Base-by-base conservation (phyloP, 2,888 invertebrate genomes). In the Tholera decimalis region DNA sequence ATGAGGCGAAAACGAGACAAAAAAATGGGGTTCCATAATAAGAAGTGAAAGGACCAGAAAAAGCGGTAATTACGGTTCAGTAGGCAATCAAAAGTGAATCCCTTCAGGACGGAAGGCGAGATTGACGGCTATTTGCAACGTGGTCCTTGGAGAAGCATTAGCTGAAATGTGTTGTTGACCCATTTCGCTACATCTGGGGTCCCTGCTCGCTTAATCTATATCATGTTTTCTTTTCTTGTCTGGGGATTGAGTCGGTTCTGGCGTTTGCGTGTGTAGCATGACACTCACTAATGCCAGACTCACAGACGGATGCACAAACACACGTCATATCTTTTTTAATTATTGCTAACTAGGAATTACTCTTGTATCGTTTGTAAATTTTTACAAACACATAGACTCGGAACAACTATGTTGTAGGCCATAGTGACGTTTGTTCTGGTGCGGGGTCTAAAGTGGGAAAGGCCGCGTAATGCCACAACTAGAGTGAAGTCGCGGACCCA, bases 71-170 rank as follows among this genome's bases (percentile, higher is more conserved):
- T 90, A 90, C 85, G 87, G 86, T 83, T 80, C 83, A 82, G 83
- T 83, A 83, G 82, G 82, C 86, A 87, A 86, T 88, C 87, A 86
- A 83, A 83, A 86, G 87, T 85, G 87, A 89, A 89, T 87, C 89
- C 88, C 86, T 87, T 83, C 53, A 76, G 81, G 68, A 69, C 56
- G 81, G 76, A 76, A 70, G 72, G 71, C 79, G 53, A 79, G 79
- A 82, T 83, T 79, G 81, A 70, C 71, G 76, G 79, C 82, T 83
- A 83, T 82, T 82, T 81, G 83, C 83, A 73, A 76, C 61, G 83
- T 62, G 76, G 76, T 70, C 79, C 77, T 81, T 55, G 53, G 60
- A 76, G 79, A 60, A 71, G 61, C 79, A 83, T 82, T 78, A 83
- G 63, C 54, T 54, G 64, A 76, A 78, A 83, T 80, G 81, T 83